These are phyloP conservation scores for Capromys pilorides DNA, from an alignment of 2,797 vertebrate genomes.

Conservation along the genomic window DNA sequence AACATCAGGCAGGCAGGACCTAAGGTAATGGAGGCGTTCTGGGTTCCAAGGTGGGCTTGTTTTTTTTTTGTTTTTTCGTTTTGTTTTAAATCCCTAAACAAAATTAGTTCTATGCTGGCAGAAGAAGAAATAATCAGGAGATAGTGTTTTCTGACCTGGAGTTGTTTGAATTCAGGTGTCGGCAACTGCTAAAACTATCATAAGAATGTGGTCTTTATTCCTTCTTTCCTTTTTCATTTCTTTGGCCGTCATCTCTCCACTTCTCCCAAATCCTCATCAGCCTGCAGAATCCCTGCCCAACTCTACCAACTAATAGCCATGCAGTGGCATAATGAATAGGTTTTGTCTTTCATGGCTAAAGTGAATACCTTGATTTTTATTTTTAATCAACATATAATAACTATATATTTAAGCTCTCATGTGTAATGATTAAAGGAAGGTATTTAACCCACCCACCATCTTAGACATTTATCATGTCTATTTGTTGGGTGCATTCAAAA, in stretches of 20 bases:
- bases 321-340: not conserved
- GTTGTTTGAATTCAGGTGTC: not conserved
- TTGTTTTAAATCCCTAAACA: not conserved
- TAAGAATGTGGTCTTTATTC: not conserved
- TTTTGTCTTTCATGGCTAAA: conserved; percentile 23
- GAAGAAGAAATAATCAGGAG: not conserved
- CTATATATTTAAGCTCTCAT: not conserved
- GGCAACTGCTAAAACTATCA: not conserved
- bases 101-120: not conserved
- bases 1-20: conserved; percentile 90
- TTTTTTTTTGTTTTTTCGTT: no score
- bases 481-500: not conserved
- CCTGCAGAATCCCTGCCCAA: not conserved
- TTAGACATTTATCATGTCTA: not conserved
- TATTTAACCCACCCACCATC: no score
- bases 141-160: not conserved
- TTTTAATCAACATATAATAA: not conserved
- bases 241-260: not conserved
- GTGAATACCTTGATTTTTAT: not conserved
- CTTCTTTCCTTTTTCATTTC: not conserved
- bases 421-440: not conserved
- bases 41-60: not conserved
- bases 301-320: not conserved
- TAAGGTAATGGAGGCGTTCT: conserved; percentile 86
- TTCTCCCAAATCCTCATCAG: not conserved